Conservation (phyloP, 2,113 vertebrate species). For the Speoplatyrhinus poulsoni region DNA sequence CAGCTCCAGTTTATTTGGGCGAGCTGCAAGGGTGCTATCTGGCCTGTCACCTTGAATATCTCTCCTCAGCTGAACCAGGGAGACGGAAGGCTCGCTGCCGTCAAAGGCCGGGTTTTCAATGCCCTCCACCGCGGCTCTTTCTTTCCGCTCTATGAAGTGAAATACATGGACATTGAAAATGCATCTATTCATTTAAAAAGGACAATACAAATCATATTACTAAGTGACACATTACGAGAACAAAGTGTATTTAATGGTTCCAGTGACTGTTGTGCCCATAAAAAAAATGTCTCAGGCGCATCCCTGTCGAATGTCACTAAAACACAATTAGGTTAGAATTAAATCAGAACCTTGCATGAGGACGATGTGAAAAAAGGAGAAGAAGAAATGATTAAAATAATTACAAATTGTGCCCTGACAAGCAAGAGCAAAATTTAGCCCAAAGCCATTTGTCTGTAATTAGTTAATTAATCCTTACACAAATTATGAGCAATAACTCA, state of each 20-base stretch:
- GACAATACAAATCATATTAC: constrained; percentile 78
- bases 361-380: constrained; percentile 80
- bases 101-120: constrained; percentile 84
- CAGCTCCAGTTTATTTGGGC: constrained; percentile 83
- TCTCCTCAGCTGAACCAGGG: constrained; percentile 78
- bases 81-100: constrained; percentile 76
- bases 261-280: constrained; percentile 78
- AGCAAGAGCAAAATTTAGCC: constrained; percentile 99
- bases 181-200: constrained; percentile 31
- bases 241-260: constrained; percentile 75
- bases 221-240: constrained; percentile 67
- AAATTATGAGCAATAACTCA: constrained; percentile 99
- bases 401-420: constrained; percentile 99
- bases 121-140: constrained; percentile 76
- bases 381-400: constrained; percentile 99
- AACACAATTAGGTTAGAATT: constrained; percentile 99
- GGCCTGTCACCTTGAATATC: constrained; percentile 85
- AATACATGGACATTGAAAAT: constrained; percentile 44
- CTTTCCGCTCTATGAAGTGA: constrained; percentile 74
- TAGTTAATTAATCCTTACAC: constrained; percentile 99
- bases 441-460: constrained; percentile 99
- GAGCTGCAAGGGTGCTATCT: constrained; percentile 88
- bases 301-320: constrained; percentile 92
- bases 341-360: constrained; percentile 88
- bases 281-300: constrained; percentile 86